Percentiles rank a stretch among this genome's conserved stretches.
These are phyloP conservation scores for Sabatieria punctata DNA, from an alignment of 2,888 invertebrate genomes.

Conservation along the genomic window DNA sequence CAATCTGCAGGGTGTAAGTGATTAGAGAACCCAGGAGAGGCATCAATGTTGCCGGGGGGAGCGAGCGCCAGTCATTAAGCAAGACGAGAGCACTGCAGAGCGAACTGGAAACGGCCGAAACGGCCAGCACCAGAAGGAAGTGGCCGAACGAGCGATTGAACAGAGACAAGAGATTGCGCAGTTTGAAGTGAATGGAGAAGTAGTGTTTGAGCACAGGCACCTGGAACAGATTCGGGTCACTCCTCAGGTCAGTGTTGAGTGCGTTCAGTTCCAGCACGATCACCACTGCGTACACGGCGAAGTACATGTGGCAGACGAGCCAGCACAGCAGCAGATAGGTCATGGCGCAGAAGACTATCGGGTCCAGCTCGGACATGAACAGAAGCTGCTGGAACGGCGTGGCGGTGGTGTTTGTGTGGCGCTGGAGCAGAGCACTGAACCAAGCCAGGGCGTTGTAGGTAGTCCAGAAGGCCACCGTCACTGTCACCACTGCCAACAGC, in stretches of 20 bases:
- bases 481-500: too few species aligned
- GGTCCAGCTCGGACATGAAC: too few species aligned
- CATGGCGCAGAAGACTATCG: too few species aligned
- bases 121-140: background rate
- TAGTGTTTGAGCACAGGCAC: conserved; percentile 8
- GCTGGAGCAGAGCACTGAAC: too few species aligned
- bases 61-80: background rate
- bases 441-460: too few species aligned
- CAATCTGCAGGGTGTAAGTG: too few species aligned
- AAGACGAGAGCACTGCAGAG: background rate
- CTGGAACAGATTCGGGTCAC: conserved; percentile 7
- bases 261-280: background rate
- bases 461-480: too few species aligned
- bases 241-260: conserved; percentile 2
- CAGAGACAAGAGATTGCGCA: background rate
- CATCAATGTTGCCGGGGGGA: too few species aligned
- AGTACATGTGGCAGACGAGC: background rate
- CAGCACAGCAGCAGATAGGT: too few species aligned
- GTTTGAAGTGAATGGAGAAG: background rate
- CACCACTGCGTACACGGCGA: background rate
- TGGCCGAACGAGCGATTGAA: background rate
- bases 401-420: too few species aligned
- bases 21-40: too few species aligned
- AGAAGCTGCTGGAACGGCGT: too few species aligned
- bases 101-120: background rate